phyloP scores from a whole-genome alignment of 2,113 vertebrate species.

The Eublepharis macularius region DNA sequence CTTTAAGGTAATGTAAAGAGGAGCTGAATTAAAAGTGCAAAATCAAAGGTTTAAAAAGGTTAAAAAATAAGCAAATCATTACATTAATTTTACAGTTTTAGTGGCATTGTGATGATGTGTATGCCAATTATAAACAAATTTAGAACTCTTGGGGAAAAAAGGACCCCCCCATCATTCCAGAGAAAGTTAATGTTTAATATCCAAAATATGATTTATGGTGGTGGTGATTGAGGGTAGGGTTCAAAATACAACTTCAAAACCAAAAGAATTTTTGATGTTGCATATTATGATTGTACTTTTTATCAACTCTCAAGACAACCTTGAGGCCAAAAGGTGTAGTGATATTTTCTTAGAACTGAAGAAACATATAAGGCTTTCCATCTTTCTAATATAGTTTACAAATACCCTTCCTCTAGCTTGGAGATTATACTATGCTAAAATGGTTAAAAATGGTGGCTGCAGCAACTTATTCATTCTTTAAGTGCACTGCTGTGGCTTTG shows the following conservation, averaged over 20 bases:
- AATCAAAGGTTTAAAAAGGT: too few relatives aligned
- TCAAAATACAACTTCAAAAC: background rate
- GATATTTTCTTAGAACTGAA: background rate
- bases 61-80: too few relatives aligned
- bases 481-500: background rate
- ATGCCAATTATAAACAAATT: too few relatives aligned
- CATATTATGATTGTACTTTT: background rate
- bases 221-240: background rate
- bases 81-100: too few relatives aligned
- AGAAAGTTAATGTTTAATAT: too few relatives aligned
- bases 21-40: too few relatives aligned
- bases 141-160: too few relatives aligned
- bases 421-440: background rate
- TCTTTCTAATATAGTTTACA: background rate
- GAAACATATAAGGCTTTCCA: background rate
- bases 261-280: background rate
- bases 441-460: background rate
- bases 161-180: too few relatives aligned
- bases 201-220: too few relatives aligned
- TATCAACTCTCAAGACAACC: background rate
- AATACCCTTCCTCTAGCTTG: background rate
- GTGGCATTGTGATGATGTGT: too few relatives aligned
- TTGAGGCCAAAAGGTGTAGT: background rate
- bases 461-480: background rate
- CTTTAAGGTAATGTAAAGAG: too few relatives aligned